Evolutionary conservation across 2,797 vertebrate species (phyloP).

Genomic region (Mormyrops attenuatus): DNA sequence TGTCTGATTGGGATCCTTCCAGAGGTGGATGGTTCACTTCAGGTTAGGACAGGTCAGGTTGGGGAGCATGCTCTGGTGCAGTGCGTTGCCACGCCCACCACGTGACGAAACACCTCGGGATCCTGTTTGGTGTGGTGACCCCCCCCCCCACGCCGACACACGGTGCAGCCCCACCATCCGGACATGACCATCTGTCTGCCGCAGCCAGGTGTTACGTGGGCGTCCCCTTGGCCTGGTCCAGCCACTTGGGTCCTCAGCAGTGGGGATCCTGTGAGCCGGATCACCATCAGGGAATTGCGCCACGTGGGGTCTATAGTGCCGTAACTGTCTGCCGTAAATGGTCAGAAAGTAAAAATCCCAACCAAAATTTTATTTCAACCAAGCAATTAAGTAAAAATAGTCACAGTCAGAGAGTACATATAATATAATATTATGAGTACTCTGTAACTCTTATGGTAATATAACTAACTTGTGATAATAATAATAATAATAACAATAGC

Average conservation of each 20-base stretch:
- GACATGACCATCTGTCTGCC: not conserved
- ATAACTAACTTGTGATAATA: not conserved
- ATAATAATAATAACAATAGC: too few species aligned
- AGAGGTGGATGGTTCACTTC: not conserved
- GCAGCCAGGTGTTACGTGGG: not conserved
- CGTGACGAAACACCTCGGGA: not conserved
- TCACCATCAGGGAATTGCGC: not conserved
- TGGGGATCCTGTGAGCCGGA: not conserved
- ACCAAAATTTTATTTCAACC: not conserved
- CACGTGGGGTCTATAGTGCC: not conserved
- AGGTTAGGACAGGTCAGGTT: not conserved
- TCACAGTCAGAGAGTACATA: not conserved
- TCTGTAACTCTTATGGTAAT: not conserved
- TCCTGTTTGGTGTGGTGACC: not conserved
- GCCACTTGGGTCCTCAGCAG: not conserved
- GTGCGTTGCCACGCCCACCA: not conserved
- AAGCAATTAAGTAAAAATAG: not conserved
- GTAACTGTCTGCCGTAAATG: not conserved
- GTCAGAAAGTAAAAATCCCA: not conserved
- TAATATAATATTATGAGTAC: not conserved
- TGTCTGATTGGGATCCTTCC: not conserved
- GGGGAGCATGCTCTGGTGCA: not conserved
- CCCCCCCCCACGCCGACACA: too few species aligned
- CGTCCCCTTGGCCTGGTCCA: not conserved
- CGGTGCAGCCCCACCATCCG: not conserved